Conservation (phyloP, 2,888 invertebrate species). For the Tenthredo mesomela region DNA sequence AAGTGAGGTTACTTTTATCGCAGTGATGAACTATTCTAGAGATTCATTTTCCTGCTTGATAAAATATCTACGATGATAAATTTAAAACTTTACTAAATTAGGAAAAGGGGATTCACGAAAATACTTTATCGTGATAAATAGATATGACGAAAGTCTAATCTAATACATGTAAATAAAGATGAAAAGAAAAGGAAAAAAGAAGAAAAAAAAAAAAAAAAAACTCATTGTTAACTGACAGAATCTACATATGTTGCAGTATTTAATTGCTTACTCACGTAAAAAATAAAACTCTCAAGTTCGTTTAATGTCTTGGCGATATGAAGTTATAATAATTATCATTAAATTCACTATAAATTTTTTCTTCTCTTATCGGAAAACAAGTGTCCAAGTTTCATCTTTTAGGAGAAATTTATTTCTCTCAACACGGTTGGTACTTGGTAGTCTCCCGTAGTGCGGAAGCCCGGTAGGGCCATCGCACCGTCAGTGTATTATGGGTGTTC, state of each 20-base stretch:
- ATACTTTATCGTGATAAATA: background rate
- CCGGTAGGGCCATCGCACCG: background rate
- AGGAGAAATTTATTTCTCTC: slow-evolving; percentile 7
- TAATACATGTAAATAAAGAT: slow-evolving; percentile 7
- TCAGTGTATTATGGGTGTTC: background rate
- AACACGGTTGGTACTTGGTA: slow-evolving; percentile 10
- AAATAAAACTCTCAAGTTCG: background rate
- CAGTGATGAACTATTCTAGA: background rate
- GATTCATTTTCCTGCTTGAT: background rate
- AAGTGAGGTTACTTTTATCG: slow-evolving; percentile 36
- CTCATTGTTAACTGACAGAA: slow-evolving; percentile 25
- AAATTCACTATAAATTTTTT: slow-evolving; percentile 32
- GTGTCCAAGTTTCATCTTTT: slow-evolving; percentile 44
- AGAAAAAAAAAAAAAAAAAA: background rate
- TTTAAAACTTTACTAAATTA: background rate
- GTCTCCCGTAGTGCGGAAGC: background rate
- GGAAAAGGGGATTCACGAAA: background rate
- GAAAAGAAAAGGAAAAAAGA: background rate
- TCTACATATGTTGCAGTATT: slow-evolving; percentile 32
- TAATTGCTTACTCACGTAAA: background rate
- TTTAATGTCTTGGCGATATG: background rate
- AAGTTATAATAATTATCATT: background rate
- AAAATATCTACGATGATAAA: background rate
- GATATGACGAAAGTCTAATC: background rate
- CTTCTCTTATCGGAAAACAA: slow-evolving; percentile 7